These are phyloP conservation scores for Elysia chlorotica DNA, from an alignment of 1,140 invertebrate genomes.

Conservation along the genomic window DNA sequence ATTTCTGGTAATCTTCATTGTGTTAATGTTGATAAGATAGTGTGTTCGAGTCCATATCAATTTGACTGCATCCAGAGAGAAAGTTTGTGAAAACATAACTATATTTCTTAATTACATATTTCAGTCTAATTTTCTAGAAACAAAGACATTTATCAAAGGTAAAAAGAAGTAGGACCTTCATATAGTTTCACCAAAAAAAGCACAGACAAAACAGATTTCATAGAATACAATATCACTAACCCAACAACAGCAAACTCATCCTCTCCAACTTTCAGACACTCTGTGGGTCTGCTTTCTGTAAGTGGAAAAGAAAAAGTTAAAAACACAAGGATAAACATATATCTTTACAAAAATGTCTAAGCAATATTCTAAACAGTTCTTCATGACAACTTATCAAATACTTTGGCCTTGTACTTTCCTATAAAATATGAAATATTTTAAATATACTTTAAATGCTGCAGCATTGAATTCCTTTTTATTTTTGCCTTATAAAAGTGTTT, in stretches of 20 bases:
- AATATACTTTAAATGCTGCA: neutral
- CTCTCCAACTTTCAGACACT: conserved; percentile 73
- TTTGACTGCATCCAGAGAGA: no score
- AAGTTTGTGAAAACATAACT: no score
- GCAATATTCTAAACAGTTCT: no score
- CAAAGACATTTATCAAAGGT: no score
- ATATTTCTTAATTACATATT: no score
- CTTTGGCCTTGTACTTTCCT: neutral
- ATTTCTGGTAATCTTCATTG: no score
- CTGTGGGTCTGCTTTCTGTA: conserved; percentile 56
- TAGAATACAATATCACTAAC: conserved; percentile 50
- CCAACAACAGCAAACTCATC: conserved; percentile 87
- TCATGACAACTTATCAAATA: neutral
- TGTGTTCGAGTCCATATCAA: no score
- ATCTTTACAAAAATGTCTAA: no score
- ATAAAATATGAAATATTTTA: neutral
- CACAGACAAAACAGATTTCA: neutral
- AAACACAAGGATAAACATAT: no score
- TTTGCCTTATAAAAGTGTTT: neutral
- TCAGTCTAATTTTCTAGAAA: no score
- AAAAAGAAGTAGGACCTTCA: neutral
- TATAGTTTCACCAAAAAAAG: neutral
- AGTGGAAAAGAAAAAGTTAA: conserved; percentile 30
- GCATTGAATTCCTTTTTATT: no score
- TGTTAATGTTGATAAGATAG: no score